These are phyloP conservation scores for Ceyx margarethae DNA, from an alignment of 2,113 vertebrate genomes.

Conservation along the genomic window DNA sequence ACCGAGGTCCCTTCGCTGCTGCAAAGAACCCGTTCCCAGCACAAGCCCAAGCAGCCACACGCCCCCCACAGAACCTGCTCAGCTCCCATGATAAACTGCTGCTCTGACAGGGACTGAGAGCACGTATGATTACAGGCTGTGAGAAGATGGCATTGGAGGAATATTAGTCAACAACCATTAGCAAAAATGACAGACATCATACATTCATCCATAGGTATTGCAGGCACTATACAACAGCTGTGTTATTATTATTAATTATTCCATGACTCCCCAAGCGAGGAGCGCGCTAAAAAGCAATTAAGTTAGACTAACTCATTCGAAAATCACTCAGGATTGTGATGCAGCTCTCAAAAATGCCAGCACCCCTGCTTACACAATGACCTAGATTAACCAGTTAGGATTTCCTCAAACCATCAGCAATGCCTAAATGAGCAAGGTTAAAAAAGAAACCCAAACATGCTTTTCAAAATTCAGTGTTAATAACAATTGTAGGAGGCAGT, in stretches of 20 bases:
- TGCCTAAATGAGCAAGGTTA: not conserved
- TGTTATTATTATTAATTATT: not conserved
- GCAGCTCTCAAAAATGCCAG: conserved; percentile 43
- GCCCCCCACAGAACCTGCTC: not conserved
- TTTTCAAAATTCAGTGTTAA: not conserved
- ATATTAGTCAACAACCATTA: not conserved
- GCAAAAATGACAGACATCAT: not conserved
- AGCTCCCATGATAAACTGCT: not conserved
- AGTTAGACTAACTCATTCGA: not conserved
- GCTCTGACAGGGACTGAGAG: not conserved
- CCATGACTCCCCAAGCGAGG: conserved; percentile 8
- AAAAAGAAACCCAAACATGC: not conserved
- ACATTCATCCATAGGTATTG: not conserved
- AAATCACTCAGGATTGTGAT: conserved; percentile 18
- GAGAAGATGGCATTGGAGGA: not conserved
- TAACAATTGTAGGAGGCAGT: not conserved
- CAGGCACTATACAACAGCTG: not conserved
- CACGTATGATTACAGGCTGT: not conserved
- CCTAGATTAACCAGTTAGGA: conserved; percentile 23
- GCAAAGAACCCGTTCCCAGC: not conserved
- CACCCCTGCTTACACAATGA: conserved; percentile 13
- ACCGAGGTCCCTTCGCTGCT: not conserved
- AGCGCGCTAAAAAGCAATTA: conserved; percentile 11
- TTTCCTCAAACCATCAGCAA: conserved; percentile 5
- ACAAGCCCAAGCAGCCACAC: not conserved